Evolutionary conservation across 2,888 invertebrate species (phyloP).

Genomic region (Pollenia labialis): DNA sequence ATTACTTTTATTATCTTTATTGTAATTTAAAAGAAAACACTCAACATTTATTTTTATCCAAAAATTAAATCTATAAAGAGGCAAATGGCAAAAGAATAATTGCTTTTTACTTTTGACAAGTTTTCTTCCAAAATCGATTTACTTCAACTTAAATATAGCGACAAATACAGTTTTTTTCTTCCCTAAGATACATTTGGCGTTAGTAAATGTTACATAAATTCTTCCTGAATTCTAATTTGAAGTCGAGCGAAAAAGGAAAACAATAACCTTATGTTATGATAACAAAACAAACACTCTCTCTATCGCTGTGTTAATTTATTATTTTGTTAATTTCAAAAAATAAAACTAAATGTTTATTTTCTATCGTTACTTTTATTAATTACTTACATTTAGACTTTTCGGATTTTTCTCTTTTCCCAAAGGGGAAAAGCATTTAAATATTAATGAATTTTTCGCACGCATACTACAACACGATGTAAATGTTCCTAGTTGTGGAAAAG

Average conservation of each 20-base stretch:
- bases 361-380: conserved; percentile 5
- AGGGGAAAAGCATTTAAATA: background rate
- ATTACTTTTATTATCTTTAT: too few relatives aligned
- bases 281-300: too few relatives aligned
- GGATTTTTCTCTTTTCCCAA: background rate
- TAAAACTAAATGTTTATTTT: background rate
- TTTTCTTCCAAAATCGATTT: background rate
- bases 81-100: too few relatives aligned
- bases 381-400: conserved; percentile 1
- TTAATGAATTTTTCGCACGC: conserved; percentile 10
- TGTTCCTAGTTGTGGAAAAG: too few relatives aligned
- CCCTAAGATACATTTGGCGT: too few relatives aligned
- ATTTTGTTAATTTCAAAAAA: background rate
- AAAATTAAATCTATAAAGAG: too few relatives aligned
- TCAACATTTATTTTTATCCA: too few relatives aligned
- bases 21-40: too few relatives aligned
- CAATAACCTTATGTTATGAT: too few relatives aligned
- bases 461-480: background rate
- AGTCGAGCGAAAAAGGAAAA: too few relatives aligned
- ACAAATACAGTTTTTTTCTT: background rate
- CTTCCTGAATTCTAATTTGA: background rate
- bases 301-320: background rate
- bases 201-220: background rate
- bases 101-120: too few relatives aligned
- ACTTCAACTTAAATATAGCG: background rate